These are phyloP conservation scores for Gortyna flavago DNA, from an alignment of 2,888 invertebrate genomes.

Conservation along the genomic window DNA sequence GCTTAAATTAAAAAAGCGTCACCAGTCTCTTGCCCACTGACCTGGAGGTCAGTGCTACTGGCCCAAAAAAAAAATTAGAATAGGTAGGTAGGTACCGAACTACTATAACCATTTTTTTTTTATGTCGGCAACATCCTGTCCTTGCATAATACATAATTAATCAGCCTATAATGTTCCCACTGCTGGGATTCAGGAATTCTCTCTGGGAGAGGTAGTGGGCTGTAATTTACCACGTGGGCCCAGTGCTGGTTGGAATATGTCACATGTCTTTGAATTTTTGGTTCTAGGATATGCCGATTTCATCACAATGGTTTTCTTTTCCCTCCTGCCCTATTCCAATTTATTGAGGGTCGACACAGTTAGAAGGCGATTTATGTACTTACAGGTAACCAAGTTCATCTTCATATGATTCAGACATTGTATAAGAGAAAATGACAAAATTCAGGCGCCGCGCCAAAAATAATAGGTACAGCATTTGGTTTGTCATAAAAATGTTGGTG, in stretches of 20 bases:
- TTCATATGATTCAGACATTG: constrained; percentile 4
- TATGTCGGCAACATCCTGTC: not conserved
- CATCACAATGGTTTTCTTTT: no score
- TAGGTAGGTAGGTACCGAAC: not conserved
- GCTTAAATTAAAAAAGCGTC: not conserved
- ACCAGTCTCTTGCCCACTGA: not conserved
- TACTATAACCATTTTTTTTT: not conserved
- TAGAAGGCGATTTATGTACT: not conserved
- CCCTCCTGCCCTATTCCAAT: not conserved
- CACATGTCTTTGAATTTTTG: no score
- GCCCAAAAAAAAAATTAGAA: not conserved
- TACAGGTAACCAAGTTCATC: not conserved
- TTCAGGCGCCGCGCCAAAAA: constrained; percentile 61
- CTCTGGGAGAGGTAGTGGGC: no score
- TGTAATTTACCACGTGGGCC: no score
- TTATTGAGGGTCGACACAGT: not conserved
- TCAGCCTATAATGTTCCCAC: no score
- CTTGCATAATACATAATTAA: no score
- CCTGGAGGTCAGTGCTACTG: no score
- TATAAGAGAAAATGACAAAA: constrained; percentile 22
- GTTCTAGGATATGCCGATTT: no score
- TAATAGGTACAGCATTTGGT: constrained; percentile 40
- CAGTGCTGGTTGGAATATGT: no score
- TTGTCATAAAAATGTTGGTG: constrained; percentile 50
- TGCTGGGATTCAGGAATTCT: no score